Evolutionary conservation across 2,888 invertebrate genomes (phyloP), one percentile per base, ranked within the genome.

Genomic region (Baronia brevicornis): DNA sequence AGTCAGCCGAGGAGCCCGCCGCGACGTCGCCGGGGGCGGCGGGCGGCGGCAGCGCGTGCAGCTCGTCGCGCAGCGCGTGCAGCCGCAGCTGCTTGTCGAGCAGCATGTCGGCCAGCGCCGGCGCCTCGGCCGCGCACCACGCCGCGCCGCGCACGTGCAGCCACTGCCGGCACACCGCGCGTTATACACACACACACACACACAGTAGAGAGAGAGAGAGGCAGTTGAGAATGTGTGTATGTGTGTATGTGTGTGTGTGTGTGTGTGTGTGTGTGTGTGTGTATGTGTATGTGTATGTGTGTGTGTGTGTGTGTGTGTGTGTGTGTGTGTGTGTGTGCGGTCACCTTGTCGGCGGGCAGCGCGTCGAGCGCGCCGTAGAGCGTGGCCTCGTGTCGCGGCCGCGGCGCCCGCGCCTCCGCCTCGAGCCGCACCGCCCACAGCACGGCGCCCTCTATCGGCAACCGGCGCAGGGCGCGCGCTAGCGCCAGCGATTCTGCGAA

Each of bases 11-110:
- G n/a, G n/a, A n/a, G n/a, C n/a, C n/a, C n/a, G n/a, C n/a, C n/a
- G n/a, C n/a, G n/a, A n/a, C 4, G 7, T 5, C 22, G 7, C 20
- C 26, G 26, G 27, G 33, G 9, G 5, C 25, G 11, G 14, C 34
- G 23, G 11, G 23, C 19, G 39, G 25, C 28, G 26, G 26, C 13
- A 31, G 39, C 25, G 42, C 32, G 28, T 89, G 87, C 35, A 94
- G 82, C 71, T 94, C 94, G 64, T 92, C 91, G 1, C 90, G 89
- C 23, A 92, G 87, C 23, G 93, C 89, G 67, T 91, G 93, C 50
- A 91, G 80, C 30, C 93, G 84, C 38, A 93, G 73, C 56, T 89
- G 88, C 54, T 92, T 91, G 60, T 93, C 93, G 30, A 91, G 89
- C 54, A 93, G 85, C 34, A 91, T 74, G 74, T 93, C 93, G 54